A percentile compares a stretch with the other conserved stretches of the same genome.
Conservation (phyloP, 2,797 vertebrate genomes). For the Poecile montanus region DNA sequence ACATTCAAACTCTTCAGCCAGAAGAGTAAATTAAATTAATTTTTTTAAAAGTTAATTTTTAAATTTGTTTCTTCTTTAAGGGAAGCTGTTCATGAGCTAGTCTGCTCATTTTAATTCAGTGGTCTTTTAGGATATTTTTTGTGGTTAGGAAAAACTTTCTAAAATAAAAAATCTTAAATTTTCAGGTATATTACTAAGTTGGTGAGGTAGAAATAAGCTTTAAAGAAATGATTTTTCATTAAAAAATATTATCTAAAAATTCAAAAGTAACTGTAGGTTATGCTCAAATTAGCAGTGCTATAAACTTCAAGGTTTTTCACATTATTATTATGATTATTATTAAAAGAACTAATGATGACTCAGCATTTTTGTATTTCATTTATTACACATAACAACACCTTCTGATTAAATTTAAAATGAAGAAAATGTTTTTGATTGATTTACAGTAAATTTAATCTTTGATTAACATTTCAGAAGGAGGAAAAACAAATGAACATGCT, state of each 20-base stretch:
- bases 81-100: not conserved
- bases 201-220: not conserved
- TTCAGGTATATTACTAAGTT: not conserved
- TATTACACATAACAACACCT: not conserved
- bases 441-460: slow-evolving; percentile 50
- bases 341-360: not conserved
- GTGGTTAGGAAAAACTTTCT: not conserved
- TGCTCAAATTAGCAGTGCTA: not conserved
- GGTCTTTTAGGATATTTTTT: not conserved
- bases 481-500: slow-evolving; percentile 44
- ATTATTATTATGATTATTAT: not conserved
- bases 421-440: slow-evolving; percentile 10
- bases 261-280: not conserved
- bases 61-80: not conserved
- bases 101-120: not conserved
- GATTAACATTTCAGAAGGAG: slow-evolving; percentile 33
- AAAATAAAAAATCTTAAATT: not conserved
- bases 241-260: not conserved
- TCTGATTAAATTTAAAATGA: slow-evolving; percentile 2
- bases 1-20: not conserved
- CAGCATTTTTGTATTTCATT: not conserved
- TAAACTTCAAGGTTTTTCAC: not conserved
- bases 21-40: not conserved
- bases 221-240: not conserved
- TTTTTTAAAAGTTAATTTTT: not conserved